These are phyloP conservation scores for Bacillus rossius DNA, from an alignment of 1,140 invertebrate genomes.

Conservation along the genomic window DNA sequence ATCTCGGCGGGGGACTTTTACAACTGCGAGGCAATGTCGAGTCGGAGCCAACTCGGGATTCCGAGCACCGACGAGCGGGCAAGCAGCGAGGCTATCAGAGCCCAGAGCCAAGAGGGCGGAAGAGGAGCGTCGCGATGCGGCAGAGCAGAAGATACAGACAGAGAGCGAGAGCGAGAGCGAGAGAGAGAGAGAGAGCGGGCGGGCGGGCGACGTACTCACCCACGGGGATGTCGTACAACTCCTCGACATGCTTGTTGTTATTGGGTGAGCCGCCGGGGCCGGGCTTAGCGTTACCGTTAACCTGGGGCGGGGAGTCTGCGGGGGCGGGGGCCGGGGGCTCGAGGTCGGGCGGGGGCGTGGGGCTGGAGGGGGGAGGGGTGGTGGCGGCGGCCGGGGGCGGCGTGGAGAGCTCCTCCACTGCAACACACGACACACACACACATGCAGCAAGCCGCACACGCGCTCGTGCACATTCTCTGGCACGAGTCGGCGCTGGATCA, in stretches of 20 bases:
- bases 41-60: too few species aligned
- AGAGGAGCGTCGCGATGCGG: too few species aligned
- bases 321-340: background rate
- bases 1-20: too few species aligned
- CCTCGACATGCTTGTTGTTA: constrained; percentile 57
- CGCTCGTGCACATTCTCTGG: background rate
- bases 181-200: too few species aligned
- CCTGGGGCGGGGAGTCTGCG: constrained; percentile 7
- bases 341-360: background rate
- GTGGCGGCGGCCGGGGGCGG: background rate
- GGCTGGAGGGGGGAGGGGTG: constrained; percentile 6
- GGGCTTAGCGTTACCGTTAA: constrained; percentile 36
- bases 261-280: constrained; percentile 13
- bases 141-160: too few species aligned
- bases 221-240: constrained; percentile 75
- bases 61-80: too few species aligned
- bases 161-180: too few species aligned
- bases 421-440: constrained; percentile 10
- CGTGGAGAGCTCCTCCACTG: background rate
- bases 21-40: too few species aligned
- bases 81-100: too few species aligned
- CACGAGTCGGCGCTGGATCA: too few species aligned
- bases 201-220: constrained; percentile 58
- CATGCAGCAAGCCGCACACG: background rate
- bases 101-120: too few species aligned